Percentiles rank a stretch among this genome's conserved stretches.
Conservation (phyloP, 2,888 invertebrate genomes). For the Buathra laborator region DNA sequence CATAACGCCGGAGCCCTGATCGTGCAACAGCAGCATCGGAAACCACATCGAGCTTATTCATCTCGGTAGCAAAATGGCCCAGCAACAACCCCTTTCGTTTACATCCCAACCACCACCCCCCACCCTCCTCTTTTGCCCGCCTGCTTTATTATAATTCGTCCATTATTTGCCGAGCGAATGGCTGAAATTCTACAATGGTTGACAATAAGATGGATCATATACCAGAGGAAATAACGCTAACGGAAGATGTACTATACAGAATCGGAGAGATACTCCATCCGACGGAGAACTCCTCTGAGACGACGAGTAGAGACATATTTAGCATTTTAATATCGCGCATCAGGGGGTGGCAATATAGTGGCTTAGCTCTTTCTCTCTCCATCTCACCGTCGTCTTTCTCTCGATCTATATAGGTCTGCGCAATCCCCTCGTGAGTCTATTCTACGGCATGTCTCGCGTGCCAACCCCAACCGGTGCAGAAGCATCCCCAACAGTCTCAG, state of each 20-base stretch:
- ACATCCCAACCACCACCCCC: not conserved
- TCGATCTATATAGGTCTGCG: not conserved
- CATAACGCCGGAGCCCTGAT: slow-evolving; percentile 62
- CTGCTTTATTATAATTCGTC: slow-evolving; percentile 2
- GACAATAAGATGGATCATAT: not conserved
- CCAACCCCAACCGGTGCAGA: slow-evolving; percentile 56
- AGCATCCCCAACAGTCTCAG: slow-evolving; percentile 47
- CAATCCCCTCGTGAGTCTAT: slow-evolving; percentile 53
- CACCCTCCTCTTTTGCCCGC: not conserved
- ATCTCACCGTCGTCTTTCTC: slow-evolving; percentile 19
- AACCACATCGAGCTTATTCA: slow-evolving; percentile 15
- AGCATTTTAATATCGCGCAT: slow-evolving; percentile 77
- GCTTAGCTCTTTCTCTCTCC: slow-evolving; percentile 22
- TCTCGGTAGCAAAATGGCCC: slow-evolving; percentile 16
- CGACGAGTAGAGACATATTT: slow-evolving; percentile 70
- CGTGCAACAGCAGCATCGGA: slow-evolving; percentile 6
- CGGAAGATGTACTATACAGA: not conserved
- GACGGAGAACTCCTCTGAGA: slow-evolving; percentile 43
- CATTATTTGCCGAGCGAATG: slow-evolving; percentile 8
- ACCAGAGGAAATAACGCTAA: not conserved
- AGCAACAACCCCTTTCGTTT: slow-evolving; percentile 8
- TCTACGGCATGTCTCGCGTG: slow-evolving; percentile 56
- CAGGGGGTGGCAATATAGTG: slow-evolving; percentile 59
- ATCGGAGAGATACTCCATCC: slow-evolving; percentile 21
- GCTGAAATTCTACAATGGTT: slow-evolving; percentile 11